Conservation (phyloP, 2,888 invertebrate genomes). For the Sesia apiformis region DNA sequence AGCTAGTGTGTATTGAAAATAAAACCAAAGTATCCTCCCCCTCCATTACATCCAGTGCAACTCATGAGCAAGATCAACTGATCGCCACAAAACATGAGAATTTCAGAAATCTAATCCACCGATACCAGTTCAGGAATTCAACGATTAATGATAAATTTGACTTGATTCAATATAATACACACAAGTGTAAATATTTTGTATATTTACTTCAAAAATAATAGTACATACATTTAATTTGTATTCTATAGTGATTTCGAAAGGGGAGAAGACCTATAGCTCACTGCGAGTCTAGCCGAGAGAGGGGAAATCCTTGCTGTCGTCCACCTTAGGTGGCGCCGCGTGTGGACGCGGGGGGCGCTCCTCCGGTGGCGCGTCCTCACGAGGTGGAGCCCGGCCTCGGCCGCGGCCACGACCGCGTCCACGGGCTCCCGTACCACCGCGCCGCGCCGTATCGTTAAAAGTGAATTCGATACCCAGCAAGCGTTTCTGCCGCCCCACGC, state of each 20-base stretch:
- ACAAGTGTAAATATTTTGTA: slow-evolving; percentile 72
- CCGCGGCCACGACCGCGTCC: slow-evolving; percentile 75
- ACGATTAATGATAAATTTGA: slow-evolving; percentile 31
- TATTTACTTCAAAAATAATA: slow-evolving; percentile 76
- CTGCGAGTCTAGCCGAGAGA: slow-evolving; percentile 83
- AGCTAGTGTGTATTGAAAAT: slow-evolving; percentile 55
- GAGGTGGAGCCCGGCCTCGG: slow-evolving; percentile 40
- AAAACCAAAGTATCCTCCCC: slow-evolving; percentile 63
- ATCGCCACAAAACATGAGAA: slow-evolving; percentile 22
- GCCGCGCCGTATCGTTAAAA: slow-evolving; percentile 86
- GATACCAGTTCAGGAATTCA: slow-evolving; percentile 19
- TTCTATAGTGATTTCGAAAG: slow-evolving; percentile 58
- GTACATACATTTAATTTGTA: slow-evolving; percentile 73
- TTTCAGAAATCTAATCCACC: slow-evolving; percentile 18
- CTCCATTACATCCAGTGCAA: slow-evolving; percentile 18
- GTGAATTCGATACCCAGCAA: slow-evolving; percentile 91
- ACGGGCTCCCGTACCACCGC: slow-evolving; percentile 79
- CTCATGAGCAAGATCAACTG: slow-evolving; percentile 28
- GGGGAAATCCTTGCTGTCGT: slow-evolving; percentile 96
- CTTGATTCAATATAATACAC: slow-evolving; percentile 68
- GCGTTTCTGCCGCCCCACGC: slow-evolving; percentile 89
- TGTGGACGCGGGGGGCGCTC: slow-evolving; percentile 49
- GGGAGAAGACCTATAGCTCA: slow-evolving; percentile 59
- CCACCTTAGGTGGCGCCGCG: slow-evolving; percentile 86
- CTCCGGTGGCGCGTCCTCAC: slow-evolving; percentile 35